A percentile compares a stretch with the other conserved stretches of the same genome.
Evolutionary conservation across 2,888 invertebrate genomes (phyloP).

Genomic region (Pammene aurita): DNA sequence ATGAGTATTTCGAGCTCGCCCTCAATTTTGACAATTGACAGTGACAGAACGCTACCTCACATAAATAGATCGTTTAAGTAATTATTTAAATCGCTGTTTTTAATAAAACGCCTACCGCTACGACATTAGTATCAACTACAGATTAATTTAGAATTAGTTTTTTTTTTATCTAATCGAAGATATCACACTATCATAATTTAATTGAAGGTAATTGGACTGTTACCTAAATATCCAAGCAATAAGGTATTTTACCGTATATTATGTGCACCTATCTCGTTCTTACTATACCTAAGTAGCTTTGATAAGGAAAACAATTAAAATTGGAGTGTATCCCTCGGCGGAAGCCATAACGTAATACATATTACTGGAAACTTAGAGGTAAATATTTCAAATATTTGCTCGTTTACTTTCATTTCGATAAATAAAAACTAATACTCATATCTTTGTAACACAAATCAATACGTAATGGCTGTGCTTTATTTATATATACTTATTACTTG

Average conservation of each 20-base stretch:
- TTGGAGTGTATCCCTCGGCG: not conserved
- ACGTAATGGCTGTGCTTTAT: too few species aligned
- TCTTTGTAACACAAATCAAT: too few species aligned
- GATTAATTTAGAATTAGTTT: too few species aligned
- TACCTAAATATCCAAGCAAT: not conserved
- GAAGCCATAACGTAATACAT: not conserved
- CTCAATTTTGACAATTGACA: not conserved
- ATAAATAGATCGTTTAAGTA: not conserved
- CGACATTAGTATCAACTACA: not conserved
- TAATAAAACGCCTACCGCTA: not conserved
- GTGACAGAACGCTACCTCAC: not conserved
- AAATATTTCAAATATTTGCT: slow-evolving; percentile 20
- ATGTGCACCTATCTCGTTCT: not conserved
- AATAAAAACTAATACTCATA: too few species aligned
- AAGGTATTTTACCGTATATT: not conserved
- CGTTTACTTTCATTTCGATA: not conserved
- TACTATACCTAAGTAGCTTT: not conserved
- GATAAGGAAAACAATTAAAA: slow-evolving; percentile 15
- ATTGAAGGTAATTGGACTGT: slow-evolving; percentile 6
- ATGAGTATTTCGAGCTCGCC: not conserved
- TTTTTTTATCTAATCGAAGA: slow-evolving; percentile 14
- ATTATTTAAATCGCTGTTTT: not conserved
- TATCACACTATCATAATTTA: not conserved
- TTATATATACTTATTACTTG: too few species aligned
- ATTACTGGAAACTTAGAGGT: slow-evolving; percentile 11